These are phyloP conservation scores for Muschampia plurimacula DNA, from an alignment of 2,888 invertebrate species.

Conservation along the genomic window DNA sequence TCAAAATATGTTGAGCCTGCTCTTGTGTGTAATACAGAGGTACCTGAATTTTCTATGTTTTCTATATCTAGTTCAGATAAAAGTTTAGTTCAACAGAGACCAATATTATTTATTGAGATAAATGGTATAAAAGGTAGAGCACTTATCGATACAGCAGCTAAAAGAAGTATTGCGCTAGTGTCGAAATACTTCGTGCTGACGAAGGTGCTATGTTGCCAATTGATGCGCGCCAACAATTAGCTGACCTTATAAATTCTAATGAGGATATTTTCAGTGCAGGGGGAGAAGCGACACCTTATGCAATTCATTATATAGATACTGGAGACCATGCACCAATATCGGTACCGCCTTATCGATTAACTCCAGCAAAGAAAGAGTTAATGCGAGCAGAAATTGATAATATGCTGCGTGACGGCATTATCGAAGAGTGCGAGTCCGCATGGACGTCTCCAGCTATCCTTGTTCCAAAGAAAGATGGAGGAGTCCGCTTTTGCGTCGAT, in stretches of 20 bases:
- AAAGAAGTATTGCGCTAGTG: too few relatives aligned
- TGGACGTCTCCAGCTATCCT: conserved; percentile 58
- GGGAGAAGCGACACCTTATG: conserved; percentile 13
- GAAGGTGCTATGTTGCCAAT: neutral
- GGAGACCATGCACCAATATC: conserved; percentile 41
- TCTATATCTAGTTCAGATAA: too few relatives aligned
- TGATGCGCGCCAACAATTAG: neutral
- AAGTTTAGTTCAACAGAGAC: too few relatives aligned
- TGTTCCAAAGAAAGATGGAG: conserved; percentile 55
- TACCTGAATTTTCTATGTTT: too few relatives aligned
- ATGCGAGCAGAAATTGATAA: conserved; percentile 41
- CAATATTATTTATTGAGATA: too few relatives aligned
- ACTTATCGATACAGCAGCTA: too few relatives aligned
- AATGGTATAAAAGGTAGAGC: too few relatives aligned
- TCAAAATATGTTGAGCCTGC: too few relatives aligned
- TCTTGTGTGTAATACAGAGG: too few relatives aligned
- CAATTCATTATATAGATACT: conserved; percentile 51
- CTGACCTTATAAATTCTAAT: neutral
- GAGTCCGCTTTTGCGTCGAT: conserved; percentile 7
- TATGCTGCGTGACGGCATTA: conserved; percentile 40
- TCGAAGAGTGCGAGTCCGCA: conserved; percentile 59
- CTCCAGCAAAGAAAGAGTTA: conserved; percentile 37
- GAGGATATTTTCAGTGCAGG: conserved; percentile 10
- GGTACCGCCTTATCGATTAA: conserved; percentile 34
- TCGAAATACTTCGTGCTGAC: neutral